Evolutionary conservation across 2,113 vertebrate genomes (phyloP).

Genomic region (Petaurus breviceps): DNA sequence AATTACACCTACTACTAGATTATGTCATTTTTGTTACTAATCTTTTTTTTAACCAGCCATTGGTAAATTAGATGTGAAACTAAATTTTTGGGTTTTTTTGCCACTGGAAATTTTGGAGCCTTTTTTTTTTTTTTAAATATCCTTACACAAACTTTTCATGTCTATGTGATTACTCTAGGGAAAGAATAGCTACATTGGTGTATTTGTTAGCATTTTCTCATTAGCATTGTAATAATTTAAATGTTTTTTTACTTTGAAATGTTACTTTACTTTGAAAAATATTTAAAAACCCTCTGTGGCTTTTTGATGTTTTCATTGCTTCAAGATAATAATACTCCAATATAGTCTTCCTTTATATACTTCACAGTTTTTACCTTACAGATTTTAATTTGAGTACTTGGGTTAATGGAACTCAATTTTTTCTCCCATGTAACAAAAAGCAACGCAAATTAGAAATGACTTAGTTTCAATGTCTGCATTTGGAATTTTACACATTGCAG

Average conservation of each 20-base stretch:
- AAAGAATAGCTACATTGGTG: slow-evolving; percentile 31
- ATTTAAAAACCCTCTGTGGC: slow-evolving; percentile 26
- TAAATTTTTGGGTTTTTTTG: neutral
- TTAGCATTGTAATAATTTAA: slow-evolving; percentile 21
- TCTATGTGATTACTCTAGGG: slow-evolving; percentile 10
- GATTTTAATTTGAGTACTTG: slow-evolving; percentile 31
- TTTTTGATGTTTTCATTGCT: neutral
- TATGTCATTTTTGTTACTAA: slow-evolving; percentile 1
- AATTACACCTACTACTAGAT: slow-evolving; percentile 11
- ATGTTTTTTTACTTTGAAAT: slow-evolving; percentile 5
- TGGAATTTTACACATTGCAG: neutral
- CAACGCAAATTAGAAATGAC: slow-evolving; percentile 12
- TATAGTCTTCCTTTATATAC: neutral
- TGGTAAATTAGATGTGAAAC: slow-evolving; percentile 1
- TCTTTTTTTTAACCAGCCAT: slow-evolving; percentile 22
- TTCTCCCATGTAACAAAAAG: slow-evolving; percentile 9
- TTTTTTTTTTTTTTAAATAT: neutral
- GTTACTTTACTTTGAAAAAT: slow-evolving; percentile 34
- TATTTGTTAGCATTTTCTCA: slow-evolving; percentile 51
- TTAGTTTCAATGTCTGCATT: slow-evolving; percentile 29
- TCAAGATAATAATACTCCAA: neutral
- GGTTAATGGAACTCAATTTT: slow-evolving; percentile 15
- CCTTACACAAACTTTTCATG: slow-evolving; percentile 35
- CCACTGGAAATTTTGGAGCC: slow-evolving; percentile 33
- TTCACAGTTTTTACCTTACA: slow-evolving; percentile 29